Percentiles rank a stretch among this genome's conserved stretches.
These are phyloP conservation scores for Daphoenositta chrysoptera DNA, from an alignment of 2,113 vertebrate species.

Conservation along the genomic window DNA sequence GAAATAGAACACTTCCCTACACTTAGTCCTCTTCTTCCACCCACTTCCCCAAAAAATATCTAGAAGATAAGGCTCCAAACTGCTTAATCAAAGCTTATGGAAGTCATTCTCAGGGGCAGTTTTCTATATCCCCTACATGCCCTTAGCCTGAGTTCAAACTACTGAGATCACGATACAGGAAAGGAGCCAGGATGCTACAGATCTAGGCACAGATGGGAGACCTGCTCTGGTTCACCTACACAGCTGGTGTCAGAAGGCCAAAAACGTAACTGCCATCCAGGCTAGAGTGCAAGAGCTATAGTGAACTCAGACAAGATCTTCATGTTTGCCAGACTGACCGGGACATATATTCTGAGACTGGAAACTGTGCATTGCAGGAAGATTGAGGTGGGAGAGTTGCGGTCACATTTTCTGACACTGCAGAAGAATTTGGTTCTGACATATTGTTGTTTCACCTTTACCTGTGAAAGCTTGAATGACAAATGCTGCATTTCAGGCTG, in stretches of 20 bases:
- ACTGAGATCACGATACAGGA: background rate
- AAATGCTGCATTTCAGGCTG: background rate
- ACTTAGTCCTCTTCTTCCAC: background rate
- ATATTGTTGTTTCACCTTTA: background rate
- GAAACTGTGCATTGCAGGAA: background rate
- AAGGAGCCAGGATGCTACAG: background rate
- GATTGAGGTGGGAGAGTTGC: background rate
- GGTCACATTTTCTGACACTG: background rate
- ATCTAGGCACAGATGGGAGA: background rate
- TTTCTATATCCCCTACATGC: background rate
- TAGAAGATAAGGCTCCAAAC: background rate
- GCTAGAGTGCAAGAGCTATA: background rate
- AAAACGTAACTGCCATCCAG: background rate
- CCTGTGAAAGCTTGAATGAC: background rate
- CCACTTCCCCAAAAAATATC: background rate
- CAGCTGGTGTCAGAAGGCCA: background rate
- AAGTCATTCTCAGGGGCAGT: background rate
- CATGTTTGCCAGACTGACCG: background rate
- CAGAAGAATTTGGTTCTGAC: background rate
- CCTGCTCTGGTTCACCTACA: background rate
- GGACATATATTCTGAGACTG: background rate
- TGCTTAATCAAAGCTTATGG: background rate
- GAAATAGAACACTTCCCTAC: conserved; percentile 3
- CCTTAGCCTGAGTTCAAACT: background rate
- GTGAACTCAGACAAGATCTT: background rate